Conservation (phyloP, 2,888 invertebrate species). For the Halictus quadricinctus region DNA sequence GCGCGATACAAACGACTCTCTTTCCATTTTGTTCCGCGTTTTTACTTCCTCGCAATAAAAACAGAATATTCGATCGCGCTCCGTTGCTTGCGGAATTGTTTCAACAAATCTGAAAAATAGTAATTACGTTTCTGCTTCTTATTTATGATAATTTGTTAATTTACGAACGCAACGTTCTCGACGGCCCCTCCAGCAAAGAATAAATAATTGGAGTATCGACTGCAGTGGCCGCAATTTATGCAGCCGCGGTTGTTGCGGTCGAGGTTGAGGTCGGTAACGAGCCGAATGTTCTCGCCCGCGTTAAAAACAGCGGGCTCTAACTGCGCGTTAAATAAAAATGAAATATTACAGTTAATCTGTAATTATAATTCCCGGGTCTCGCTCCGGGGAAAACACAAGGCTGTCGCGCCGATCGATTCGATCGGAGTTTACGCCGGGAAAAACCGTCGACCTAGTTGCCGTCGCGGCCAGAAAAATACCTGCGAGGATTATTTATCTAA, state of each 20-base stretch:
- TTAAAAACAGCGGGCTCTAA: not conserved
- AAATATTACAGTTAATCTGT: not conserved
- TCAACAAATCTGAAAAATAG: not conserved
- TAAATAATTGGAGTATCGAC: constrained; percentile 4
- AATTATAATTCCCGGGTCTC: not conserved
- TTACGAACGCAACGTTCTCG: not conserved
- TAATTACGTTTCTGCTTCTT: too few species aligned
- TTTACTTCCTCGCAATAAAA: not conserved
- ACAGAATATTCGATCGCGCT: not conserved
- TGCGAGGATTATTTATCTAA: constrained; percentile 6
- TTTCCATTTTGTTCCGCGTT: not conserved
- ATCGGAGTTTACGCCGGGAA: not conserved
- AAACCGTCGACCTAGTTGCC: not conserved
- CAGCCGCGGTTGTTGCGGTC: constrained; percentile 1
- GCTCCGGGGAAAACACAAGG: not conserved
- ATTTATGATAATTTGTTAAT: not conserved
- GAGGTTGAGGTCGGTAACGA: not conserved
- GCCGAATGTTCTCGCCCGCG: not conserved
- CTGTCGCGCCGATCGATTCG: constrained; percentile 7
- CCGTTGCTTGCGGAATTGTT: not conserved
- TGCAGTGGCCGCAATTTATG: not conserved
- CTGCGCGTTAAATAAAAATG: not conserved
- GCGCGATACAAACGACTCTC: not conserved
- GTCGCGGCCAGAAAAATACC: not conserved
- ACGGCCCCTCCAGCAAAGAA: not conserved